Conservation (phyloP, 2,888 invertebrate genomes). For the Amaurobius ferox region DNA sequence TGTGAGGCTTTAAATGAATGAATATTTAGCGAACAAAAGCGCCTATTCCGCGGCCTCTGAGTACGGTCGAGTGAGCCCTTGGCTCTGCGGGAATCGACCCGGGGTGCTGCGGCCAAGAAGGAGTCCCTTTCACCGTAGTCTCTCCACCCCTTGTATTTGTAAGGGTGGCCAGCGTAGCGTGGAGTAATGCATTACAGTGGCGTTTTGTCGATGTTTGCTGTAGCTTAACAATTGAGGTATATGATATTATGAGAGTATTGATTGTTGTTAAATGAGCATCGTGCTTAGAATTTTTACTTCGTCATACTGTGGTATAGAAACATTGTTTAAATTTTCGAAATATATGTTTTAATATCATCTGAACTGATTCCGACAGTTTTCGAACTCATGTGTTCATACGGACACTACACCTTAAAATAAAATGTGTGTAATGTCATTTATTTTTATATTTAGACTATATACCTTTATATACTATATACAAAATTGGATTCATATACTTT, state of each 20-base stretch:
- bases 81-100: conserved; percentile 35
- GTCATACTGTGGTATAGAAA: too few relatives aligned
- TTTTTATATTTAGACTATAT: too few relatives aligned
- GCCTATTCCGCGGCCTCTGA: neutral
- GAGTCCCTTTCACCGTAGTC: conserved; percentile 19
- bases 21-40: conserved; percentile 59
- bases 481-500: too few relatives aligned
- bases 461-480: too few relatives aligned
- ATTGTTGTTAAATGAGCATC: neutral
- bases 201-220: neutral
- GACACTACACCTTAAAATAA: too few relatives aligned
- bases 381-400: too few relatives aligned
- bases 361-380: too few relatives aligned
- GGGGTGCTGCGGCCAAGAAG: conserved; percentile 20
- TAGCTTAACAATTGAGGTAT: neutral
- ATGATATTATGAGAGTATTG: neutral
- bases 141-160: conserved; percentile 6
- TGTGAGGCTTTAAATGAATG: conserved; percentile 63
- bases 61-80: conserved; percentile 50
- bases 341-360: too few relatives aligned
- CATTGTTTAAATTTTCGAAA: too few relatives aligned
- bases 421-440: too few relatives aligned
- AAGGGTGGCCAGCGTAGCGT: conserved; percentile 53
- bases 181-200: conserved; percentile 2
- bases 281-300: neutral